Evolutionary conservation across 2,797 vertebrate species (phyloP).

Genomic region (Xenopus petersii): DNA sequence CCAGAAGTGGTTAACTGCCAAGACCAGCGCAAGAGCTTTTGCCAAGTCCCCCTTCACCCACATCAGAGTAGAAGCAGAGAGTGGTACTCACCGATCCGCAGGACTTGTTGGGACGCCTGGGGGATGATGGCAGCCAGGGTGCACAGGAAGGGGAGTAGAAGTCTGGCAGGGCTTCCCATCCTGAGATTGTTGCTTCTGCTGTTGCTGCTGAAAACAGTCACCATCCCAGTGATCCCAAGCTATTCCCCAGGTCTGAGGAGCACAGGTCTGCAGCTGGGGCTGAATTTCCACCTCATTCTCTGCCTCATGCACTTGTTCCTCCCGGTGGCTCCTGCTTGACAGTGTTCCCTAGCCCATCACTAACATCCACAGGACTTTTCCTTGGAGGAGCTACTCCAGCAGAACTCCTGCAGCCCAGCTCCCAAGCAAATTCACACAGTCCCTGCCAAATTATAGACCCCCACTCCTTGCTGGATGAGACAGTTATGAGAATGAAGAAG

Average conservation of each 20-base stretch:
- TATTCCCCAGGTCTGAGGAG: slow-evolving; percentile 40
- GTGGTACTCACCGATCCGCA: slow-evolving; percentile 87
- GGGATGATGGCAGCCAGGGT: slow-evolving; percentile 54
- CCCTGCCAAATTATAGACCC: slow-evolving; percentile 23
- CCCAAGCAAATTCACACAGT: too few species aligned
- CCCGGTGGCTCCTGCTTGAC: neutral
- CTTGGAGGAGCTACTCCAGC: too few species aligned
- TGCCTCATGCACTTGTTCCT: slow-evolving; percentile 21
- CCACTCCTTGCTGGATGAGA: slow-evolving; percentile 8
- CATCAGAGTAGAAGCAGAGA: too few species aligned
- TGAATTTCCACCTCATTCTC: slow-evolving; percentile 54
- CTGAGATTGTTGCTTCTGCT: slow-evolving; percentile 36
- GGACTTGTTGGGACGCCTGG: slow-evolving; percentile 82
- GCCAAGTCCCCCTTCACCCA: too few species aligned
- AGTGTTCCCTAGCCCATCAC: slow-evolving; percentile 53
- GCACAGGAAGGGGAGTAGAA: slow-evolving; percentile 60
- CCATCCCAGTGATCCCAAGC: slow-evolving; percentile 56
- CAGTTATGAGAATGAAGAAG: slow-evolving; percentile 18
- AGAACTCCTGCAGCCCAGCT: neutral
- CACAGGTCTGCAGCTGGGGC: slow-evolving; percentile 40
- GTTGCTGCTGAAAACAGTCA: slow-evolving; percentile 20
- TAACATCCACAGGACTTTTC: neutral
- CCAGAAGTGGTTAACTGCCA: too few species aligned
- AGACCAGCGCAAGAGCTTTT: too few species aligned
- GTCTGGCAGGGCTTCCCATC: slow-evolving; percentile 48